A percentile compares a stretch with the other conserved stretches of the same genome.
phyloP scores from a whole-genome alignment of 2,888 invertebrate species.

The Gnatocerus cornutus region DNA sequence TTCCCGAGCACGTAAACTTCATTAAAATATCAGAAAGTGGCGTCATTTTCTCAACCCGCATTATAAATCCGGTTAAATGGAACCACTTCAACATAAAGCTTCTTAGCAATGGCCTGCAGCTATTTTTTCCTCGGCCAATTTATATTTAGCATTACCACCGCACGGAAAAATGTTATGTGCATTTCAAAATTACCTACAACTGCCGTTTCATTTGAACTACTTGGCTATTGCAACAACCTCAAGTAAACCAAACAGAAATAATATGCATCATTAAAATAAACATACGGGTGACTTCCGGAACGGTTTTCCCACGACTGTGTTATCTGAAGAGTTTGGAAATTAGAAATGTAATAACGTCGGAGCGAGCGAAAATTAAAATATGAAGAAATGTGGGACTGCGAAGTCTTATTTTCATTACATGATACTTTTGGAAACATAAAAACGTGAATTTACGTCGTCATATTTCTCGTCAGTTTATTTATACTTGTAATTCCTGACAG shows the following conservation, averaged over 20 bases:
- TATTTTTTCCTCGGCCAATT: slow-evolving; percentile 21
- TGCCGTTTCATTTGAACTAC: too few species aligned
- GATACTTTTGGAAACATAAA: too few species aligned
- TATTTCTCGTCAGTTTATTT: too few species aligned
- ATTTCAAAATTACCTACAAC: too few species aligned
- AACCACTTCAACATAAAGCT: slow-evolving; percentile 11
- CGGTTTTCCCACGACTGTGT: slow-evolving; percentile 1
- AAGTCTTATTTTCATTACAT: too few species aligned
- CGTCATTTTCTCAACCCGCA: background rate
- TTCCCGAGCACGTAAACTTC: slow-evolving; percentile 2
- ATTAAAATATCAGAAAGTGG: slow-evolving; percentile 4
- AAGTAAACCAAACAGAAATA: background rate
- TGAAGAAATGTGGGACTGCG: too few species aligned
- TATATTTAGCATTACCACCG: slow-evolving; percentile 20
- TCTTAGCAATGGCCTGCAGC: slow-evolving; percentile 16
- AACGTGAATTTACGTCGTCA: too few species aligned
- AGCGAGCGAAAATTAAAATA: too few species aligned
- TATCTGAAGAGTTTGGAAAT: too few species aligned
- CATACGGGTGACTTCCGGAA: slow-evolving; percentile 15
- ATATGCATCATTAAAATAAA: slow-evolving; percentile 12
- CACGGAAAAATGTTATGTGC: background rate
- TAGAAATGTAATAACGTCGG: too few species aligned
- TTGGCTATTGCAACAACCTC: too few species aligned
- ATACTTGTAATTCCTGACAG: too few species aligned
- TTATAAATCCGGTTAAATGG: background rate